A percentile compares a stretch with the other conserved stretches of the same genome.
Evolutionary conservation across 2,113 vertebrate species (phyloP).

Genomic region (Gracilinanus agilis): DNA sequence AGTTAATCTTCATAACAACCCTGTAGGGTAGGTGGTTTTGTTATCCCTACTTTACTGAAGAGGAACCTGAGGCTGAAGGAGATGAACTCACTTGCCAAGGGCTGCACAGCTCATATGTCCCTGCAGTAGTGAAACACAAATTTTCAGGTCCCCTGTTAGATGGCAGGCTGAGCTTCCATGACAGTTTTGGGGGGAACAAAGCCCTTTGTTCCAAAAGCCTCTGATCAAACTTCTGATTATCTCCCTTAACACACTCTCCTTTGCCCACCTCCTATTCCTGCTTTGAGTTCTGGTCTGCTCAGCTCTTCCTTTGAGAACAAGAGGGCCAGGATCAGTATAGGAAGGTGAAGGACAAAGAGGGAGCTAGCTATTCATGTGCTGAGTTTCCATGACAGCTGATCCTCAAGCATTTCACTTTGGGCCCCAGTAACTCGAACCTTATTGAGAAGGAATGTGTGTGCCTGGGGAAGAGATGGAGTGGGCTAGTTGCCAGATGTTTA

Average conservation of each 20-base stretch:
- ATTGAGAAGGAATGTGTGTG: background rate
- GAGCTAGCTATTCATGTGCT: background rate
- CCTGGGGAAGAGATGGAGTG: background rate
- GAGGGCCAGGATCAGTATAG: background rate
- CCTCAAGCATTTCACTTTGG: background rate
- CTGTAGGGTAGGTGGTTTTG: background rate
- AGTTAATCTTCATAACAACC: background rate
- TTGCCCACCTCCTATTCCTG: background rate
- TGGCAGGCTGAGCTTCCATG: background rate
- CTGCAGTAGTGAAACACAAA: background rate
- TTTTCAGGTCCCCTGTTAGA: background rate
- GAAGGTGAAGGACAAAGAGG: background rate
- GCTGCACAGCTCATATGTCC: too few species aligned
- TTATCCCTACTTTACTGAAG: background rate
- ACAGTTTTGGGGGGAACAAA: background rate
- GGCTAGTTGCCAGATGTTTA: constrained; percentile 19
- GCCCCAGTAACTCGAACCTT: background rate
- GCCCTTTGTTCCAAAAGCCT: background rate
- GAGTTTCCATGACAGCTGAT: constrained; percentile 49
- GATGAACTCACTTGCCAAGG: background rate
- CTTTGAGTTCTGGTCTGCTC: background rate
- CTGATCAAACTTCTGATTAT: background rate
- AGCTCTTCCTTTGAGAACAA: background rate
- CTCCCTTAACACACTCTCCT: background rate
- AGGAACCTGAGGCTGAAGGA: background rate